Evolutionary conservation across 2,888 invertebrate genomes (phyloP), one percentile per base, ranked within the genome.

Genomic region (Melanostoma mellinum): DNA sequence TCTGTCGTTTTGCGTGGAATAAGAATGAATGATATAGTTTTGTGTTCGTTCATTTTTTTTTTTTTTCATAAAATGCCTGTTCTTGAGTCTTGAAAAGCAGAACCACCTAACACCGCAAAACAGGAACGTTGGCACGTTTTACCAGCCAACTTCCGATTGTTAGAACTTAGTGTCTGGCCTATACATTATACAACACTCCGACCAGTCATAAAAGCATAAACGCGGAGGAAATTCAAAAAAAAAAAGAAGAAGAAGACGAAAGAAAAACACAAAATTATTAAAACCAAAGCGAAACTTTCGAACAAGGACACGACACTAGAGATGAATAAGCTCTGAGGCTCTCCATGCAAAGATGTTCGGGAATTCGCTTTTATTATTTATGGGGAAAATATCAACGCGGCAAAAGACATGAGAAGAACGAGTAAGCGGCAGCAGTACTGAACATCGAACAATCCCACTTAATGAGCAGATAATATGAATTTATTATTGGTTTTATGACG

Each of bases 381-480:
- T 84, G 79, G 58, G 40, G 20, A 44, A 84, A 79, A 74, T 69
- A 78, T 69, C 53, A 78, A 60, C 75, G 75, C 56, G n/a, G 58
- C 4, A 33, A 8, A 44, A 55, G 68, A 10, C 44, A 40, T 9
- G 6, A 10, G 44, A 6, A 46, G 9, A 35, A 46, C 42, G 40
- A n/a, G 35, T n/a, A 56, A 32, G 53, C 56, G 32, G 36, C 5
- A 10, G 46, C n/a, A 58, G 8, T 4, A 40, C 8, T 46, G 46
- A 46, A 20, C 36, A 58, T 30, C 71, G 52, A 60, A 71, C 71
- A 84, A 75, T 79, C 67, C 79, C 79, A 75, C 84, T 79, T 84
- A 84, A 84, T 84, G 84, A 84, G 84, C 71, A 84, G 84, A 84
- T 84, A 84, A 84, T 84, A 79, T 84, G 84, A 84, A 84, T 84